These are phyloP conservation scores for Ceramica pisi DNA, from an alignment of 2,888 invertebrate species.

Conservation along the genomic window DNA sequence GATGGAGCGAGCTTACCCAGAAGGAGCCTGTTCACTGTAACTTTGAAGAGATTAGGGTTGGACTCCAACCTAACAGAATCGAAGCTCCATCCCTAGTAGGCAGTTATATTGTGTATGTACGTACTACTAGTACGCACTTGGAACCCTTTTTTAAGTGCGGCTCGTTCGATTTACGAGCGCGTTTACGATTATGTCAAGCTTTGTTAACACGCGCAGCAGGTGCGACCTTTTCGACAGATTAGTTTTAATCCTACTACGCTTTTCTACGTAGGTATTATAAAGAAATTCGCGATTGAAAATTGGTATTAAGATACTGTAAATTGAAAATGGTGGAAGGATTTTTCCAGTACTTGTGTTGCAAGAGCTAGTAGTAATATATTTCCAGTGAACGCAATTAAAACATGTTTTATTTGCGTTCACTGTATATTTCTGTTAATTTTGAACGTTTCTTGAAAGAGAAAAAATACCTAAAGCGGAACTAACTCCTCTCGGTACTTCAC, in stretches of 20 bases:
- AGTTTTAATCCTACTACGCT: constrained; percentile 59
- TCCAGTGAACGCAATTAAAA: no score
- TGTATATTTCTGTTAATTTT: no score
- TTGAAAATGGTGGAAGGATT: not conserved
- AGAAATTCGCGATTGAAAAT: not conserved
- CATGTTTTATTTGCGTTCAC: no score
- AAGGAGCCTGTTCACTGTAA: no score
- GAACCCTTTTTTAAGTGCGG: constrained; percentile 73
- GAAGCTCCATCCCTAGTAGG: constrained; percentile 2
- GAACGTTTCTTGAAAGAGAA: no score
- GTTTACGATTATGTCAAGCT: constrained; percentile 78
- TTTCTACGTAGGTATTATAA: constrained; percentile 26
- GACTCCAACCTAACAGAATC: no score
- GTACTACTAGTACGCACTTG: constrained; percentile 13
- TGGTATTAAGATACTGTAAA: not conserved
- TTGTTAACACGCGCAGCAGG: constrained; percentile 75
- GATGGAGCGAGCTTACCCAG: no score
- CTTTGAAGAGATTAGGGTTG: no score
- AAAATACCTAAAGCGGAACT: no score
- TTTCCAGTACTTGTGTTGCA: not conserved
- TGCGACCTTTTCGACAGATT: constrained; percentile 71
- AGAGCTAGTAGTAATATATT: no score
- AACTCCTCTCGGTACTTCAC: no score
- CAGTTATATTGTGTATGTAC: constrained; percentile 6
- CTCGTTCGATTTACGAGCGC: constrained; percentile 78